Base-by-base conservation (phyloP, 35 echinoderm and acorn worm genomes). In the Diadema setosum region DNA sequence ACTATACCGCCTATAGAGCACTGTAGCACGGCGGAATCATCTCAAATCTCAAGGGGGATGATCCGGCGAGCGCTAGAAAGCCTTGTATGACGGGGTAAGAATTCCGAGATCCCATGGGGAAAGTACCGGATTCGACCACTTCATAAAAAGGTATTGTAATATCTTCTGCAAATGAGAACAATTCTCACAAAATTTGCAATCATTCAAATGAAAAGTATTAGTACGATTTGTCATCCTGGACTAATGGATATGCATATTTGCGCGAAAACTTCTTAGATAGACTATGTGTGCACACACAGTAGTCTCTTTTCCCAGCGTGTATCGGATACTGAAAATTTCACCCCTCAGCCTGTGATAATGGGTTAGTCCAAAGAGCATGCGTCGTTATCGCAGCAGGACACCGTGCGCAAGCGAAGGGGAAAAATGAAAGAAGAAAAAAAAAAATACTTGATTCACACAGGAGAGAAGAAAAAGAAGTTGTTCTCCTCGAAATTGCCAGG, bases 121-220 rank as follows among this genome's bases (percentile, higher is more conserved):
- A 78, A 78, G 73, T 78, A 78, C 73, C 73, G 73, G 73, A 78
- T 78, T 34, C 29, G 24, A 78, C 73, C 30, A 78, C n/a, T 78
- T 44, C 44, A 33, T 20, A n/a, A n/a, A n/a, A n/a, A n/a, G n/a
- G n/a, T n/a, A n/a, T n/a, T n/a, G n/a, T n/a, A n/a, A n/a, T n/a
- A n/a, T n/a, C n/a, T n/a, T n/a, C n/a, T n/a, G n/a, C n/a, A n/a
- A n/a, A n/a, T n/a, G n/a, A n/a, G n/a, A n/a, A n/a, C n/a, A n/a
- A n/a, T n/a, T n/a, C n/a, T n/a, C n/a, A n/a, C n/a, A n/a, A n/a
- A n/a, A n/a, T n/a, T n/a, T n/a, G n/a, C n/a, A n/a, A n/a, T n/a
- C n/a, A n/a, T n/a, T n/a, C n/a, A n/a, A n/a, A n/a, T n/a, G n/a
- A n/a, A n/a, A n/a, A n/a, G n/a, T n/a, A n/a, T n/a, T n/a, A n/a